Evolutionary conservation across 2,888 invertebrate species (phyloP).

Genomic region (Bellardia bayeri): DNA sequence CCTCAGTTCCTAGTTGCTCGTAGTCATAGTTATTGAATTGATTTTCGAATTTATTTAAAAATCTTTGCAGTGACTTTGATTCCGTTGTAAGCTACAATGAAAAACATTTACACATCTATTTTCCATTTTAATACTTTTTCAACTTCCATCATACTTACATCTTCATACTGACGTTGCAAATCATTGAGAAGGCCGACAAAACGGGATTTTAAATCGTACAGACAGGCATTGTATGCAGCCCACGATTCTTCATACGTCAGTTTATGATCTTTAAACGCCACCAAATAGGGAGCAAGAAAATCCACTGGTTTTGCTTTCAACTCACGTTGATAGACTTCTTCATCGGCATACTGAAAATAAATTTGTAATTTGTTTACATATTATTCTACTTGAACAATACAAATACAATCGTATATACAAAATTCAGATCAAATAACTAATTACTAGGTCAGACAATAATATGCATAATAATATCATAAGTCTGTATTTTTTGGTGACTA

Average conservation of each 20-base stretch:
- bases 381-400: too few relatives aligned
- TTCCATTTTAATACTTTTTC: not conserved
- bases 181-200: conserved; percentile 87
- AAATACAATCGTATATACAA: too few relatives aligned
- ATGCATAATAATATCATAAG: too few relatives aligned
- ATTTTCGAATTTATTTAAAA: conserved; percentile 82
- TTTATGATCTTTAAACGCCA: conserved; percentile 82
- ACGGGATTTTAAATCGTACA: conserved; percentile 88
- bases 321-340: conserved; percentile 83
- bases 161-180: conserved; percentile 88
- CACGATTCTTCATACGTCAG: conserved; percentile 79
- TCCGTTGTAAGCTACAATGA: conserved; percentile 80
- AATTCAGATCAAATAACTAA: too few relatives aligned
- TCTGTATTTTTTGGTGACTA: too few relatives aligned
- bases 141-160: conserved; percentile 83
- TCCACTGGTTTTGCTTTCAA: conserved; percentile 86
- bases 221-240: conserved; percentile 84
- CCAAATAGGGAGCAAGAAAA: conserved; percentile 86
- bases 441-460: too few relatives aligned
- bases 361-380: not conserved
- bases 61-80: conserved; percentile 80
- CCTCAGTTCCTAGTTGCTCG: conserved; percentile 80
- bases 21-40: conserved; percentile 83
- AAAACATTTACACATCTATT: not conserved
- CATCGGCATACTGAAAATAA: conserved; percentile 78